A percentile compares a stretch with the other conserved stretches of the same genome.
Evolutionary conservation across 2,797 vertebrate genomes (phyloP).

Genomic region (Falco cherrug): DNA sequence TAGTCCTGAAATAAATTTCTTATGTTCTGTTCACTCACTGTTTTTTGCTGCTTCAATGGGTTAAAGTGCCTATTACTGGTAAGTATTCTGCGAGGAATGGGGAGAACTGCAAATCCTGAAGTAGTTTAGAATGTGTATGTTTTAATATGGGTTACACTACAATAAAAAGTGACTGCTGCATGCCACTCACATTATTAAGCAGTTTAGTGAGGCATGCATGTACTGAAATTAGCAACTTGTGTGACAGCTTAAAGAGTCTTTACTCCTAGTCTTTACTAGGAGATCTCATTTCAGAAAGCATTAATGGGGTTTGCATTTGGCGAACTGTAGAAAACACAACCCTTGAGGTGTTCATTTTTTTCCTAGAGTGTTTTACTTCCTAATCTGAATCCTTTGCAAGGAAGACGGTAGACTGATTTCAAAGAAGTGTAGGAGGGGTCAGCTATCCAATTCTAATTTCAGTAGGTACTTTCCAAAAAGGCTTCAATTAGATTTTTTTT

Average conservation of each 20-base stretch:
- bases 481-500: neutral
- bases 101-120: constrained; percentile 47
- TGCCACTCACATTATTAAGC: constrained; percentile 52
- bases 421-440: neutral
- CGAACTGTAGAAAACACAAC: neutral
- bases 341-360: neutral
- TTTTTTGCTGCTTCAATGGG: constrained; percentile 85
- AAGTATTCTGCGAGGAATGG: constrained; percentile 77
- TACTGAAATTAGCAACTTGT: constrained; percentile 60
- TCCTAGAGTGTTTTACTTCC: neutral
- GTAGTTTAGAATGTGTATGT: constrained; percentile 40
- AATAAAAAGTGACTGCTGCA: constrained; percentile 49
- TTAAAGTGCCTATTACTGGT: constrained; percentile 98
- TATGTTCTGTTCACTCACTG: constrained; percentile 72
- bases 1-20: constrained; percentile 64
- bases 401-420: neutral
- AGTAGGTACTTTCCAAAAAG: neutral
- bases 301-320: constrained; percentile 14
- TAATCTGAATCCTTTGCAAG: neutral
- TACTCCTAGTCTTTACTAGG: neutral
- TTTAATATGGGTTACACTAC: constrained; percentile 31
- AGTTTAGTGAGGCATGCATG: constrained; percentile 58
- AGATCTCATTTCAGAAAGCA: constrained; percentile 25
- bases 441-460: neutral
- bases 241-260: constrained; percentile 36